A percentile compares a stretch with the other conserved stretches of the same genome.
Conservation (phyloP, 2,888 invertebrate genomes). For the Lithophane socia region DNA sequence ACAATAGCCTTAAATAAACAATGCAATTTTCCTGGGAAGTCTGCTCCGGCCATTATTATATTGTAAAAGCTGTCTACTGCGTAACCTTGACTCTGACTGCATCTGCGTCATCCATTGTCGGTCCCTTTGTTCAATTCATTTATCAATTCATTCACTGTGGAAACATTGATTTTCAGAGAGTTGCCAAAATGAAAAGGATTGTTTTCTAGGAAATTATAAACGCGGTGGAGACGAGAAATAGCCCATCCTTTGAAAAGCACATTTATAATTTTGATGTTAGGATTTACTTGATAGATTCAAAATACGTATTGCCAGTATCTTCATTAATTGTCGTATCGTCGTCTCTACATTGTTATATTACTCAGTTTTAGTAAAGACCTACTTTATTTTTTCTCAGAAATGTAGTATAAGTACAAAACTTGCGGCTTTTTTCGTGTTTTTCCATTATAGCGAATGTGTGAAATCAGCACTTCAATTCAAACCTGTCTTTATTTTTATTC, state of each 20-base stretch:
- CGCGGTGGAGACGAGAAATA: background rate
- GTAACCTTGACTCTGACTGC: conserved; percentile 19
- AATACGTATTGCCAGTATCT: background rate
- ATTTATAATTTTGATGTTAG: background rate
- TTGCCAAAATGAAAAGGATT: background rate
- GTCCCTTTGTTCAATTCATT: background rate
- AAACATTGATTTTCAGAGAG: background rate
- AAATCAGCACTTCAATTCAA: conserved; percentile 1
- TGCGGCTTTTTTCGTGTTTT: background rate
- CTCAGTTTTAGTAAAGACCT: background rate
- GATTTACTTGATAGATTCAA: background rate
- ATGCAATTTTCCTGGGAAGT: conserved; percentile 8
- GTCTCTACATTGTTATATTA: background rate
- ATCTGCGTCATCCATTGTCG: background rate
- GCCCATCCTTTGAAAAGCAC: background rate
- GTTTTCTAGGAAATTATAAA: background rate
- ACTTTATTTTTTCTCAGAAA: background rate
- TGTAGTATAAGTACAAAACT: background rate
- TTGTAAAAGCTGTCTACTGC: background rate
- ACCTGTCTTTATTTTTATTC: background rate
- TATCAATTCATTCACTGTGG: background rate
- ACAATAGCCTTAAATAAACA: conserved; percentile 17
- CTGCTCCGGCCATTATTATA: background rate
- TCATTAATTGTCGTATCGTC: background rate
- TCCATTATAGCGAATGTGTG: conserved; percentile 32